A percentile compares a stretch with the other conserved stretches of the same genome.
phyloP scores from a whole-genome alignment of 2,797 vertebrate genomes.

The Mus minutoides region DNA sequence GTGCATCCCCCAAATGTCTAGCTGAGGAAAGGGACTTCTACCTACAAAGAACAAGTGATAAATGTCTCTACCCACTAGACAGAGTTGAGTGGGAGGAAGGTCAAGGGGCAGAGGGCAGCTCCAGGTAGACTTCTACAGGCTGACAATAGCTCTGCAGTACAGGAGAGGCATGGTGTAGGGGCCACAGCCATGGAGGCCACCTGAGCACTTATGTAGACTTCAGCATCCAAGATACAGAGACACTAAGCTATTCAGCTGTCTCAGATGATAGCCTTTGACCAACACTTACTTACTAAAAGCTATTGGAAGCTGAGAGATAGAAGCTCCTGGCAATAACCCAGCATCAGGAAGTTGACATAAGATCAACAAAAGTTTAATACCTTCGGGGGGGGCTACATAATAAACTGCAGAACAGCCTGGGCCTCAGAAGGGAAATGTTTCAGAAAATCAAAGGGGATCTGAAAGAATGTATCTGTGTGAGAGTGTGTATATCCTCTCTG shows the following conservation, averaged over 20 bases:
- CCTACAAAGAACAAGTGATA: background rate
- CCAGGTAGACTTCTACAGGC: background rate
- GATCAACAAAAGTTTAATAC: too few species aligned
- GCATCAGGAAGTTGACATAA: background rate
- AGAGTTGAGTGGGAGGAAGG: background rate
- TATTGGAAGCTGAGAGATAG: background rate
- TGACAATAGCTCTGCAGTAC: background rate
- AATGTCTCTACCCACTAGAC: background rate
- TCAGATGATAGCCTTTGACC: background rate
- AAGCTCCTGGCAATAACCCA: background rate
- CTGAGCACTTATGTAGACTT: background rate
- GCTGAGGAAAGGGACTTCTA: background rate
- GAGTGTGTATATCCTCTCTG: background rate
- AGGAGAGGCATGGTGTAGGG: background rate
- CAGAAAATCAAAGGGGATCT: background rate
- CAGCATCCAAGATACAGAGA: background rate
- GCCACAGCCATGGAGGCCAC: background rate
- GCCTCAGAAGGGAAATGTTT: background rate
- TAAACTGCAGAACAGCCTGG: background rate
- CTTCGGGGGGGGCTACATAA: background rate
- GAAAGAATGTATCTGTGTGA: background rate
- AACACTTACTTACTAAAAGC: background rate
- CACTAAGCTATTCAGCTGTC: background rate
- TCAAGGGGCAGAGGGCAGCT: background rate
- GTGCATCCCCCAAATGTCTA: background rate